Evolutionary conservation across 2,888 invertebrate species (phyloP), one percentile per base, ranked within the genome.

Genomic region (Agapetus fuscipes): DNA sequence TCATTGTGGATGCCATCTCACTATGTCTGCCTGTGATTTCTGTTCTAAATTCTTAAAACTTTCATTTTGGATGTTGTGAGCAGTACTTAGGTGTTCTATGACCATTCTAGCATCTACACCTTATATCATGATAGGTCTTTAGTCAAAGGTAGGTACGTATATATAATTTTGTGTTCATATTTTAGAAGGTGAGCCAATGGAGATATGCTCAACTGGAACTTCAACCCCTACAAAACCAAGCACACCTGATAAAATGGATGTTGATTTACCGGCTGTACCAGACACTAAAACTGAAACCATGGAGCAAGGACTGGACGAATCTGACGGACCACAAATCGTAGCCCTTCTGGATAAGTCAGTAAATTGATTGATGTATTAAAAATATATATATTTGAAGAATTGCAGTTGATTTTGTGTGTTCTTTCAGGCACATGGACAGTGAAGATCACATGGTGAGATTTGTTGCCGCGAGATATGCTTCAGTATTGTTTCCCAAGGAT

Each of bases 381-480:
- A n/a, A n/a, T n/a, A n/a, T n/a, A n/a, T n/a, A n/a, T n/a, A n/a
- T n/a, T n/a, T n/a, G n/a, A n/a, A n/a, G n/a, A n/a, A n/a, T n/a
- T n/a, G n/a, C n/a, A n/a, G n/a, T n/a, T 30, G 16, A 30, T 10
- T 30, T 12, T 16, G n/a, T 20, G 20, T 20, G 4, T 4, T 20
- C 9, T 20, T 39, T 20, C 29, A 84, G 56, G 71, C 81, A 60
- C 78, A 85, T 65, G 79, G 88, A 55, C 73, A 83, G 64, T 75
- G 80, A 83, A 12, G 81, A 89, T 51, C 71, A 80, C 2, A 83
- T 85, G 66, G 81, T 84, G 26, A 72, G 93, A 41, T 83, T 86
- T 61, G 81, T 87, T 26, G 85, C 88, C 3, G 86, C 84, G 53
- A 76, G 86, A 43, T 90, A 87, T 53, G 74, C 88, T 0, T 79